Conservation (phyloP, 2,888 invertebrate genomes). For the Stenodera caucasica region DNA sequence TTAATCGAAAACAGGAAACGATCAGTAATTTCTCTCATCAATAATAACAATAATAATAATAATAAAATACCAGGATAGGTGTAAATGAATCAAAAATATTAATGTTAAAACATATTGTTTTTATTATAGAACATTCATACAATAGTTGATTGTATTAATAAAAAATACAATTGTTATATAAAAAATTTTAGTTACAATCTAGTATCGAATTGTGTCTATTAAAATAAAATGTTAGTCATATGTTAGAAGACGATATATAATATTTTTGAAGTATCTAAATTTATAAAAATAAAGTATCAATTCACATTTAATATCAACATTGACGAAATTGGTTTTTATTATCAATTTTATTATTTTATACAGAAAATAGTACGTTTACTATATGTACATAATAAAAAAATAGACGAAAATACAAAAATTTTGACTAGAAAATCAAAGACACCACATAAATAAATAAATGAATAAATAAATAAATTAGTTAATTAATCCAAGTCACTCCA, state of each 20-base stretch:
- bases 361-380: constrained; percentile 38
- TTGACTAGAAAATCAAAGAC: constrained; percentile 30
- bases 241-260: constrained; percentile 27
- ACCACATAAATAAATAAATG: constrained; percentile 19
- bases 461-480: constrained; percentile 30
- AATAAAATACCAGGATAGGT: constrained; percentile 9
- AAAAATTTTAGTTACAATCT: constrained; percentile 26
- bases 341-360: constrained; percentile 20
- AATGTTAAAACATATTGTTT: constrained; percentile 17
- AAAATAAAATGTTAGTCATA: constrained; percentile 29
- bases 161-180: constrained; percentile 30
- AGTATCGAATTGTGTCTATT: constrained; percentile 23
- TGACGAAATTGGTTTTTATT: constrained; percentile 24
- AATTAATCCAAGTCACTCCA: constrained; percentile 26
- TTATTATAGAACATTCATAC: constrained; percentile 25
- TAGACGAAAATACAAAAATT: constrained; percentile 36
- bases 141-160: constrained; percentile 27
- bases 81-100: constrained; percentile 14
- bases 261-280: constrained; percentile 29
- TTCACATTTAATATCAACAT: constrained; percentile 37
- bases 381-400: constrained; percentile 43
- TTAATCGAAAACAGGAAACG: constrained; percentile 25
- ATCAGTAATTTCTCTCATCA: constrained; percentile 21
- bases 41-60: constrained; percentile 10
- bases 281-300: constrained; percentile 40